Evolutionary conservation across 2,113 vertebrate genomes (phyloP).

Genomic region (Diphyllodes magnificus): DNA sequence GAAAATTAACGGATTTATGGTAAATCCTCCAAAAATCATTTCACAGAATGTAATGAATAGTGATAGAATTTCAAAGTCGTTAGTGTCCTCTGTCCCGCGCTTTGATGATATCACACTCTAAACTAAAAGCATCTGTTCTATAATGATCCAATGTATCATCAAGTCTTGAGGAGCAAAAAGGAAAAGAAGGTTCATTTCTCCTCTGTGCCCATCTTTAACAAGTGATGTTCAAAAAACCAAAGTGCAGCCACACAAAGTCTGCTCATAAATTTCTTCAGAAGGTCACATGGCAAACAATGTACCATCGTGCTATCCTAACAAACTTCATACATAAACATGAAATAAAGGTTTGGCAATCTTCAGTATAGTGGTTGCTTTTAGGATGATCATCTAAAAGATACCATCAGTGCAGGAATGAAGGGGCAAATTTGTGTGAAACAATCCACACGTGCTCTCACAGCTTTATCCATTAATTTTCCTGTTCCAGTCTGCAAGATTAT

Average conservation of each 20-base stretch:
- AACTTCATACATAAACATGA: neutral
- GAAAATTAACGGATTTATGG: neutral
- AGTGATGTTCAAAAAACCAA: neutral
- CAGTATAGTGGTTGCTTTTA: neutral
- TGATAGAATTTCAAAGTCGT: neutral
- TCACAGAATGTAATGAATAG: neutral
- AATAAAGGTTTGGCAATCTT: neutral
- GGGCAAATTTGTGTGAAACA: neutral
- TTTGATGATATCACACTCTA: neutral
- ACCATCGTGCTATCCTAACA: neutral
- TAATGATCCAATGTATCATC: neutral
- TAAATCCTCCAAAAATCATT: constrained; percentile 16
- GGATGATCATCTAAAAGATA: neutral
- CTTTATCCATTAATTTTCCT: neutral
- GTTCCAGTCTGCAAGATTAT: neutral
- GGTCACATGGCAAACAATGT: neutral
- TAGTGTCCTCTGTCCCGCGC: neutral
- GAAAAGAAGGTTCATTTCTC: neutral
- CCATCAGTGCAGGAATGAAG: neutral
- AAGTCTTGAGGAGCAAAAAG: neutral
- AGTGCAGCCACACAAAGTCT: neutral
- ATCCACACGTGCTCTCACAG: neutral
- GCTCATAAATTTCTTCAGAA: neutral
- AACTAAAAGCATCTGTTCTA: neutral
- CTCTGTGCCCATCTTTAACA: neutral